phyloP scores from a whole-genome alignment of 2,113 vertebrate genomes.

The Antechinus stuartii region DNA sequence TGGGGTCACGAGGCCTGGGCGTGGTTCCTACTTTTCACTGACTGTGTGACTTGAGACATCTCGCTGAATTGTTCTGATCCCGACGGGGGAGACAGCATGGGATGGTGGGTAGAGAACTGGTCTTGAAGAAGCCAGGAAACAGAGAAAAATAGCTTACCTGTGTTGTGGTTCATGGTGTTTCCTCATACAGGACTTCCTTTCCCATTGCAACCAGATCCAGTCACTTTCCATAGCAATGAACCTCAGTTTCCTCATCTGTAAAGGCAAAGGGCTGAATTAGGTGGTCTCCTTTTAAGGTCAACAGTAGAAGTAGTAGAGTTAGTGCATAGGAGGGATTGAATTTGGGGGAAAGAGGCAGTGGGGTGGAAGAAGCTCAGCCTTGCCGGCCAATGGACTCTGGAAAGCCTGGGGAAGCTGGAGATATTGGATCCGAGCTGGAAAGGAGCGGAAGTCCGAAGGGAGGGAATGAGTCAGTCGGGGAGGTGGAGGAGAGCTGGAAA shows the following conservation, averaged over 20 bases:
- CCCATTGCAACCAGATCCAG: background rate
- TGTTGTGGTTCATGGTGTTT: background rate
- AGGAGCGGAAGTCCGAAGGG: conserved; percentile 10
- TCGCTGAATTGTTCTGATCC: background rate
- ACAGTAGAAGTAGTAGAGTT: conserved; percentile 38
- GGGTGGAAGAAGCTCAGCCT: conserved; percentile 37
- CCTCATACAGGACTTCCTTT: background rate
- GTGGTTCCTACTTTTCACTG: background rate
- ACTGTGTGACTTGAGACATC: background rate
- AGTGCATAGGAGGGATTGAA: conserved; percentile 20
- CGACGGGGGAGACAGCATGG: background rate
- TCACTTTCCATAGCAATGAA: conserved; percentile 21
- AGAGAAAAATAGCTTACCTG: background rate
- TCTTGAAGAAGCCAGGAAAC: background rate
- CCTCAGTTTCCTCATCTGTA: conserved; percentile 62
- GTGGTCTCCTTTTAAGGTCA: conserved; percentile 32
- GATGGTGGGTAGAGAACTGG: background rate
- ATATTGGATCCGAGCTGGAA: conserved; percentile 42
- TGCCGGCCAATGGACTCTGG: background rate
- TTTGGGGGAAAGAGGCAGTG: conserved; percentile 15
- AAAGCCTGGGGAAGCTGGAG: conserved; percentile 44
- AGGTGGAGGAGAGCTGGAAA: conserved; percentile 13
- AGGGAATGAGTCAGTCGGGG: background rate
- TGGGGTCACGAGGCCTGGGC: background rate
- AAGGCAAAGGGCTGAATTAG: conserved; percentile 52